phyloP scores from a whole-genome alignment of 2,113 vertebrate species.

The Phalacrocorax pelagicus region DNA sequence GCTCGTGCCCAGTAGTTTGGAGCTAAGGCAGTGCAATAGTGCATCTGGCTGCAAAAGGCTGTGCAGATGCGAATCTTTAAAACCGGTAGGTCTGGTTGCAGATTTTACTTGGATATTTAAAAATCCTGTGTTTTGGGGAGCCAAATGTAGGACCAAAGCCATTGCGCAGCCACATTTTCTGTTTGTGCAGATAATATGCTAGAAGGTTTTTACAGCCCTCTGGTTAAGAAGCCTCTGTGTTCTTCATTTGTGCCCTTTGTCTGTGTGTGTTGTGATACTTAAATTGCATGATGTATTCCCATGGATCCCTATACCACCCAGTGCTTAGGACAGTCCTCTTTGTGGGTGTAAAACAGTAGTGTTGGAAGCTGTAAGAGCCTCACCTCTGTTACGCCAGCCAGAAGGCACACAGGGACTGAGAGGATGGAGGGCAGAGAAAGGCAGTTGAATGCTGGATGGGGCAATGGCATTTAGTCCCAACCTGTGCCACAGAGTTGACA shows the following conservation, averaged over 20 bases:
- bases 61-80: not conserved
- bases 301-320: not conserved
- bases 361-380: not conserved
- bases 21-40: not conserved
- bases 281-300: not conserved
- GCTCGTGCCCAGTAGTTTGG: accelerated
- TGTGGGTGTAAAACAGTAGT: not conserved
- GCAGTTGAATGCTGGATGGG: not conserved
- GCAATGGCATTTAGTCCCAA: not conserved
- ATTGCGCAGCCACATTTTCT: not conserved
- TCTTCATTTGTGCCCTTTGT: not conserved
- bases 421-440: not conserved
- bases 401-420: not conserved
- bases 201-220: not conserved
- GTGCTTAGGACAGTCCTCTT: not conserved
- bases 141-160: not conserved
- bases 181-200: not conserved
- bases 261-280: not conserved
- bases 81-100: not conserved
- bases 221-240: not conserved
- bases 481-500: not conserved
- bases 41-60: not conserved
- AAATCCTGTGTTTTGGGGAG: not conserved
- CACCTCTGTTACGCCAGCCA: not conserved
- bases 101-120: not conserved